Conservation (phyloP, 2,888 invertebrate genomes). For the Agriopis aurantiaria region DNA sequence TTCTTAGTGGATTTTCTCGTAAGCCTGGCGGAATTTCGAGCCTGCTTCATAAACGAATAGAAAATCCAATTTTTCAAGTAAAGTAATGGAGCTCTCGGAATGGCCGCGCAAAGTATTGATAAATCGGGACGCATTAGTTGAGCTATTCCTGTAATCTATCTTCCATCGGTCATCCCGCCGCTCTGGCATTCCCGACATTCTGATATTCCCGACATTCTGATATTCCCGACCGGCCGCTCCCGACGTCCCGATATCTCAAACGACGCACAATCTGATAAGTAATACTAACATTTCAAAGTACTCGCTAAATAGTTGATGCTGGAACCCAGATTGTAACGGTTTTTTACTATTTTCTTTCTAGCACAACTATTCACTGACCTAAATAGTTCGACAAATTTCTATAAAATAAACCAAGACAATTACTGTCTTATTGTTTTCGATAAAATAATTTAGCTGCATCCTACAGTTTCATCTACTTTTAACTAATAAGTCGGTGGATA, state of each 20-base stretch:
- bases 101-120: slow-evolving; percentile 27
- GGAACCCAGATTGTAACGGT: background rate
- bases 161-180: slow-evolving; percentile 31
- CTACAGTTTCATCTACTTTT: no score
- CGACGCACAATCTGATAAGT: slow-evolving; percentile 16
- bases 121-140: slow-evolving; percentile 28
- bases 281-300: background rate
- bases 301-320: slow-evolving; percentile 5
- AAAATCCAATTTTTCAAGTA: slow-evolving; percentile 28
- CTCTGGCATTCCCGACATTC: background rate
- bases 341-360: background rate
- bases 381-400: background rate
- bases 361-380: background rate
- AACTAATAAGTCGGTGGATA: no score
- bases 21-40: no score
- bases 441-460: no score
- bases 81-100: slow-evolving; percentile 19
- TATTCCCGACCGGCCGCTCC: background rate
- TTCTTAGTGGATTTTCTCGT: no score
- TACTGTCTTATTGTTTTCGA: no score
- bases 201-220: background rate
- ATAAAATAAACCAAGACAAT: background rate
- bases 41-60: background rate
- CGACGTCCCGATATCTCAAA: background rate
- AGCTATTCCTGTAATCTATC: slow-evolving; percentile 32